Base-by-base conservation (phyloP, 64 coral and sea anemone species). In the Dendrophyllia cribrosa region DNA sequence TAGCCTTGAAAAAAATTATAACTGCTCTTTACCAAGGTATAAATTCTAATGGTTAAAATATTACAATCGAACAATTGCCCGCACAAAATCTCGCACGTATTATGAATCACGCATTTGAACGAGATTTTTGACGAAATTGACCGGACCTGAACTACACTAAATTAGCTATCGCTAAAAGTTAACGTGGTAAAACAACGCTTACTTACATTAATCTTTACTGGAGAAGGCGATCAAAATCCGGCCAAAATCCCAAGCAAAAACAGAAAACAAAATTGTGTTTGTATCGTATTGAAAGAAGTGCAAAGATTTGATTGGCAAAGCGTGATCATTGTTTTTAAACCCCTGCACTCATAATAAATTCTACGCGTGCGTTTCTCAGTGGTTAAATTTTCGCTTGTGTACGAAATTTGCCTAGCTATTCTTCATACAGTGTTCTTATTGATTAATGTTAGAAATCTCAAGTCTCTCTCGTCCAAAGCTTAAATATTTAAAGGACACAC, bases 271-370 rank as follows among this genome's bases (percentile, higher is more conserved):
- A 53, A 23, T 77, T 77, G 48, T 75, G 72, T 58, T 58, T 77
- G 51, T 56, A 24, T 77, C 74, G 50, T 45, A 55, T 55, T 53
- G 50, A 55, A 77, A 77, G 74, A 50, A 77, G 49, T 77, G 75
- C n/a, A 77, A 77, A 77, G 48, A 23, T 58, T 77, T 77, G 56
- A 77, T 77, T 77, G 56, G 75, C 51, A 56, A 55, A 56, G 75
- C 21, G 51, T 4, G 11, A 21, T 52, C 50, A 77, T 77, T 77
- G 75, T 77, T 77, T 56, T 55, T 19, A 77, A 56, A 53, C 5
- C 75, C 51, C 51, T 56, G 48, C n/a, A 19, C 13, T 77, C 75
- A 56, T 77, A 77, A 77, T 77, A 56, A 77, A 77, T 26, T 55
- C 75, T 17, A 77, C 51, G 20, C 49, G 49, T 50, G 11, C 22